These are phyloP conservation scores for Microcebus jonahi DNA, from an alignment of 2,113 vertebrate species.

Conservation along the genomic window DNA sequence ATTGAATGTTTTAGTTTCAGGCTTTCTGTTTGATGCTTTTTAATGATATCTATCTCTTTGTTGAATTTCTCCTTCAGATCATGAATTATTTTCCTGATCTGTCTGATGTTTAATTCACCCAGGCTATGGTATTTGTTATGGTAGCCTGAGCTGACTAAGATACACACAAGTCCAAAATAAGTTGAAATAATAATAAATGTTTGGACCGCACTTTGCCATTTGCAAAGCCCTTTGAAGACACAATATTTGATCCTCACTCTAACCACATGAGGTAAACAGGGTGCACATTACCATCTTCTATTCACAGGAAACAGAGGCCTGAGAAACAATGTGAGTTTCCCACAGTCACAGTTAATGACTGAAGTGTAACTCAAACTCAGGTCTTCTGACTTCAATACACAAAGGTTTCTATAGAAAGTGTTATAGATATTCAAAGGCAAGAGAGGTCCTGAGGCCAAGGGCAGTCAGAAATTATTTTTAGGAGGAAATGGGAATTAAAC, in stretches of 20 bases:
- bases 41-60: neutral
- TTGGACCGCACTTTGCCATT: neutral
- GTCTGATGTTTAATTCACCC: neutral
- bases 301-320: neutral
- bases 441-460: neutral
- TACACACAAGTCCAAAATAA: neutral
- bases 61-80: neutral
- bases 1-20: neutral
- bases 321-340: neutral
- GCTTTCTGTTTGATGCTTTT: neutral
- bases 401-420: neutral
- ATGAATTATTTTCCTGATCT: neutral
- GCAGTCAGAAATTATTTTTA: neutral
- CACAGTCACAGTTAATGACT: neutral
- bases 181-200: neutral
- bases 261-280: neutral
- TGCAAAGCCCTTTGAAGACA: neutral
- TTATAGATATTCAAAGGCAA: neutral
- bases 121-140: neutral
- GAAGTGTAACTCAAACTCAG: neutral
- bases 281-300: neutral
- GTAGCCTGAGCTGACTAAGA: neutral
- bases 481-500: neutral
- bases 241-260: neutral
- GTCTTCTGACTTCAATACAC: neutral